phyloP scores from a whole-genome alignment of 2,888 invertebrate species.

The Stenotaenia linearis region DNA sequence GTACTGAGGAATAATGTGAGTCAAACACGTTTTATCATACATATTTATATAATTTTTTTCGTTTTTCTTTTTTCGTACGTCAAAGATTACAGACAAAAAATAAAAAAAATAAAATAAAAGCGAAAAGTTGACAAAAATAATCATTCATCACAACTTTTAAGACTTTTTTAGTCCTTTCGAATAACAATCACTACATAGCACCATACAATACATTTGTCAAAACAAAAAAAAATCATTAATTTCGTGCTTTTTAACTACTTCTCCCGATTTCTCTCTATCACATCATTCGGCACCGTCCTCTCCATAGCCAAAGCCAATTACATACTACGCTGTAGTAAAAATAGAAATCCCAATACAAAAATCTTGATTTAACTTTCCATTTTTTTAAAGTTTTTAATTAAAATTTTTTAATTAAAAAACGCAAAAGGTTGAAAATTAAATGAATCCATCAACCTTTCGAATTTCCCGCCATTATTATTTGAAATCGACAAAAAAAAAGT shows the following conservation, averaged over 20 bases:
- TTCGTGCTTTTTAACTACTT: no score
- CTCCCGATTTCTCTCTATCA: no score
- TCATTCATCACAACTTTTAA: not conserved
- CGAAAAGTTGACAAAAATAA: not conserved
- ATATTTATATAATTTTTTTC: not conserved
- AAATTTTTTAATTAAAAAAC: no score
- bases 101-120: no score
- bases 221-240: not conserved
- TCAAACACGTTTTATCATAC: not conserved
- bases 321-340: not conserved
- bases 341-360: not conserved
- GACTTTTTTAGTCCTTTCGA: not conserved
- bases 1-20: no score
- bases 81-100: conserved; percentile 2
- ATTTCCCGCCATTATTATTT: not conserved
- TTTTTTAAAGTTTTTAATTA: not conserved
- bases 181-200: not conserved
- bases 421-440: not conserved
- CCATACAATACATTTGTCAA: not conserved
- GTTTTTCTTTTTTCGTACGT: not conserved
- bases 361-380: not conserved
- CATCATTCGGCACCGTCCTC: no score
- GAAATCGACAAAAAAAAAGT: not conserved
- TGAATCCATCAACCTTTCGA: not conserved
- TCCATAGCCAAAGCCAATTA: no score